These are phyloP conservation scores for Matsumurasca onukii DNA, from an alignment of 1,140 invertebrate species.

Conservation along the genomic window DNA sequence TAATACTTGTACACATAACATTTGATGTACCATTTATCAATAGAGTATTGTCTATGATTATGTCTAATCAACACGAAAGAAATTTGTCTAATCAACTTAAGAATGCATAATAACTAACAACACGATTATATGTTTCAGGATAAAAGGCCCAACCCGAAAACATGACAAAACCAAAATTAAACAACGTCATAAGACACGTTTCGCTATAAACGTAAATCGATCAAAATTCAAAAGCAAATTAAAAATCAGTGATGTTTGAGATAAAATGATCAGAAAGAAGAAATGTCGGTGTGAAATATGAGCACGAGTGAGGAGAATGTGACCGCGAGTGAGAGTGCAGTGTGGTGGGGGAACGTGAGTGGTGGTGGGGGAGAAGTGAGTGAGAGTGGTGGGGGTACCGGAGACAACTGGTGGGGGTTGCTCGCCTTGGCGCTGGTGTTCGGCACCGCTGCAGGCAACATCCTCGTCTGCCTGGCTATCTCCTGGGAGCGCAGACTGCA, in stretches of 20 bases:
- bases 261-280: slow-evolving; percentile 14
- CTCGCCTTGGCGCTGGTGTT: slow-evolving; percentile 76
- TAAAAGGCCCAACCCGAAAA: no score
- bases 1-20: no score
- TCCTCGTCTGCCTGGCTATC: slow-evolving; percentile 91
- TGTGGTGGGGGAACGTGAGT: slow-evolving; percentile 6
- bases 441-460: slow-evolving; percentile 88
- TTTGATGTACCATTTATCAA: no score
- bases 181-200: no score
- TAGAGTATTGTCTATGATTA: no score
- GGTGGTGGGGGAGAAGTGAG: slow-evolving; percentile 11
- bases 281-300: slow-evolving; percentile 2
- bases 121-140: no score
- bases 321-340: slow-evolving; percentile 16
- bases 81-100: no score
- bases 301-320: not conserved
- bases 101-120: no score
- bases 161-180: no score
- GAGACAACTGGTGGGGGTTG: slow-evolving; percentile 61
- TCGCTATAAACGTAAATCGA: no score
- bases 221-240: no score
- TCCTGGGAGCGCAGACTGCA: slow-evolving; percentile 84
- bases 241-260: slow-evolving; percentile 6
- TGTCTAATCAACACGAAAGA: no score
- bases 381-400: not conserved